Percentiles rank a stretch among this genome's conserved stretches.
Conservation (phyloP, 64 coral and sea anemone species). For the Actinia equina region DNA sequence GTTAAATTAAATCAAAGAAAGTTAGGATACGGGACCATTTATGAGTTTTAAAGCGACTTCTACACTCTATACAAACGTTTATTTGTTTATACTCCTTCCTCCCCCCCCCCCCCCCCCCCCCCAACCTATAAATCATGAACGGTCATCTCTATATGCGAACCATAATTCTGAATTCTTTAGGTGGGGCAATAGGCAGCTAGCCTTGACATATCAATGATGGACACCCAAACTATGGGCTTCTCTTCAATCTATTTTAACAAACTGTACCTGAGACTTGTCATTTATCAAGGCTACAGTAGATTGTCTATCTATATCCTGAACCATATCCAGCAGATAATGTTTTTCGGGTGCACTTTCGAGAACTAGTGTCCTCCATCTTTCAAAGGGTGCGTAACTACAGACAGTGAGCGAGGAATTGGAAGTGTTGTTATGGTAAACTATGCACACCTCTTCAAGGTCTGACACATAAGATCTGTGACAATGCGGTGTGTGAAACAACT, state of each 20-base stretch:
- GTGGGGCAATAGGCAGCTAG: neutral
- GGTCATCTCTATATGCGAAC: no score
- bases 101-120: no score
- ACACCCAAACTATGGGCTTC: neutral
- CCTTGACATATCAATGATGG: neutral
- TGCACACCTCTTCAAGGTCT: neutral
- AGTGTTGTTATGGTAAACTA: constrained; percentile 31
- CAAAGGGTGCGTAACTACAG: constrained; percentile 25
- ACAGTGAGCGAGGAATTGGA: constrained; percentile 2
- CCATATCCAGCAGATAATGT: constrained; percentile 8
- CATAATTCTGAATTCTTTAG: no score
- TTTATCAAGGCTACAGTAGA: constrained; percentile 23
- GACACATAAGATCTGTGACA: constrained; percentile 22
- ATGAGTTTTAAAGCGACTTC: no score
- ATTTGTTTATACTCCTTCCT: no score
- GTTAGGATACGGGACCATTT: no score
- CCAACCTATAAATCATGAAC: no score
- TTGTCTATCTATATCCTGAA: constrained; percentile 44
- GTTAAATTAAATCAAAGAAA: neutral
- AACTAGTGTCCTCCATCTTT: constrained; percentile 14
- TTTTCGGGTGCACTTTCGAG: neutral
- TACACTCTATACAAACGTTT: no score
- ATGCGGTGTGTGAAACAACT: constrained; percentile 34
- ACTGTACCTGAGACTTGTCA: constrained; percentile 22
- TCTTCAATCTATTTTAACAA: neutral